Base-by-base conservation (phyloP, 2,113 vertebrate genomes). In the Cryptoleucopteryx plumbea region DNA sequence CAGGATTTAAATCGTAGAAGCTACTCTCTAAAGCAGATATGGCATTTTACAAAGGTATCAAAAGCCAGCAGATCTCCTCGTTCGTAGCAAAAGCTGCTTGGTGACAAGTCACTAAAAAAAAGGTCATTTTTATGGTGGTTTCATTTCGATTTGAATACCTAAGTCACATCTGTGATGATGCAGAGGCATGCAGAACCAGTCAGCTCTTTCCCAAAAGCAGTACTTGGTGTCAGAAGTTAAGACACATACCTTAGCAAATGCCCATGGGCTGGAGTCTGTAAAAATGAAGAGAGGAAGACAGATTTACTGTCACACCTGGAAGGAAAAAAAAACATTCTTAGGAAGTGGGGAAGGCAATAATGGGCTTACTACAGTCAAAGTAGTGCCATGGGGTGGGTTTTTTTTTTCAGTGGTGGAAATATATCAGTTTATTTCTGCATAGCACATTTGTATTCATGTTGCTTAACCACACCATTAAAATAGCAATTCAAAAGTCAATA, bases 401-500 rank as follows among this genome's bases (percentile, higher is more conserved):
- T n/a, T 29, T 48, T 74, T 73, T 45, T 10, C 27, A 31, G 31
- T 26, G 25, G 26, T 79, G 18, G 52, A 79, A 92, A 86, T 61
- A 32, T 3, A 75, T 70, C 10, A 53, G 0, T 82, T 86, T 91
- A 47, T 94, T 92, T 92, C 31, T 86, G 38, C 38, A 14, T 61
- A 62, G 55, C 20, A 32, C 42, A 36, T 65, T 86, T 65, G 18
- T 85, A 85, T 87, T 94, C 81, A 62, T 1, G 3, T 25, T 23
- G 53, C 83, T 87, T 89, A 94, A 75, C 58, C 40, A 23, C 13
- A 10, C 36, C 45, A 38, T 61, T 89, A 84, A 92, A 85, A 89
- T 43, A 94, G 18, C 65, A 89, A 53, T 87, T 91, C 53, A 70
- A 72, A 94, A 93, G 77, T 85, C 78, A 94, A 27, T 82, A 79